Conservation (phyloP, 2,797 vertebrate species). For the Pseudochaenichthys georgianus region DNA sequence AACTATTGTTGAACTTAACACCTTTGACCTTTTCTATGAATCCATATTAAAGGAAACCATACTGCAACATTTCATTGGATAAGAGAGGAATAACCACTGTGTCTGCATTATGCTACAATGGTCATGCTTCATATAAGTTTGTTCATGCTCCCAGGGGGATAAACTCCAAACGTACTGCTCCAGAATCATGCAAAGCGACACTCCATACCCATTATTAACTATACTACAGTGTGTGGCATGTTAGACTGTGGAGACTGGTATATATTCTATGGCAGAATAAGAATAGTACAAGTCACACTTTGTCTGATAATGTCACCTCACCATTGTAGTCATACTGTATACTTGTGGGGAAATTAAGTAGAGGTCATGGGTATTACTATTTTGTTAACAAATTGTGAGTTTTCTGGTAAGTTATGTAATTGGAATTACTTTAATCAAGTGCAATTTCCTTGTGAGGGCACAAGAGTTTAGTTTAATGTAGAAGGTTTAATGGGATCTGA, state of each 20-base stretch:
- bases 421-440: neutral
- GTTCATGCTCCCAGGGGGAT: too few species aligned
- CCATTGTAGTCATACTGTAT: too few species aligned
- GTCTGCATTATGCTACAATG: neutral
- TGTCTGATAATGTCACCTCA: too few species aligned
- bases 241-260: too few species aligned
- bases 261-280: too few species aligned
- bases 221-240: too few species aligned
- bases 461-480: neutral
- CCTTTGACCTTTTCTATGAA: conserved; percentile 22
- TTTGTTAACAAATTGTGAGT: neutral
- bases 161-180: too few species aligned
- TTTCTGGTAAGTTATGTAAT: neutral
- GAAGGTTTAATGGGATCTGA: too few species aligned
- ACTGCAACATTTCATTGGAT: conserved; percentile 17
- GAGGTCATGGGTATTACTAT: neutral
- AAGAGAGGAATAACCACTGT: neutral
- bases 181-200: too few species aligned
- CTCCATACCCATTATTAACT: too few species aligned
- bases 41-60: conserved; percentile 17
- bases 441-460: neutral
- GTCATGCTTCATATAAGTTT: too few species aligned
- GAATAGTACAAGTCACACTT: too few species aligned
- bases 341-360: neutral
- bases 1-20: conserved; percentile 20